Conservation (phyloP, 1,140 invertebrate genomes). For the Ridgeia piscesae region DNA sequence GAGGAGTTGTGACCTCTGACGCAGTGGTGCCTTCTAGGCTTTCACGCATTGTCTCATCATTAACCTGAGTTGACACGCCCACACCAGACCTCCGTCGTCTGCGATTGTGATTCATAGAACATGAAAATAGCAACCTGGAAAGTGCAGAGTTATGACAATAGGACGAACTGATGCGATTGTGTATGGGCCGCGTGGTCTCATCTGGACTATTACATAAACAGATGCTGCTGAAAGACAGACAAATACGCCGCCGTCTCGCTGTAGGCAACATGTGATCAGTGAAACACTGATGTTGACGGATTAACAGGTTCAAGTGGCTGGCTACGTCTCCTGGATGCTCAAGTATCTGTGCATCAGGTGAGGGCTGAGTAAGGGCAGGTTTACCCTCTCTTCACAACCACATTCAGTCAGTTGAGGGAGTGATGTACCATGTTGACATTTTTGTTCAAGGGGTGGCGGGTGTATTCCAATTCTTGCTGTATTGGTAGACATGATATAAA, state of each 20-base stretch:
- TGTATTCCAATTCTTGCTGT: no score
- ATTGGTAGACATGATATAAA: no score
- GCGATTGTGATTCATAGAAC: neutral
- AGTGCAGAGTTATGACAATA: neutral
- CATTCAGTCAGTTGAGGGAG: no score
- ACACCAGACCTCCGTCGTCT: neutral
- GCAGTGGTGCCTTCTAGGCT: neutral
- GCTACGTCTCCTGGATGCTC: neutral
- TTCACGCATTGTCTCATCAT: neutral
- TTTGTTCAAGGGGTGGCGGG: no score
- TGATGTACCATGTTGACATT: no score
- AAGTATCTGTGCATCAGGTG: neutral
- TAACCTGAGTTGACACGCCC: neutral
- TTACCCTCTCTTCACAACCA: no score
- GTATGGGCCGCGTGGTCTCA: neutral
- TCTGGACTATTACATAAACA: neutral
- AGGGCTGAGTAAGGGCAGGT: no score
- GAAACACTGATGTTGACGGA: neutral
- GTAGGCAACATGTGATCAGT: neutral
- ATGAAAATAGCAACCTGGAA: neutral
- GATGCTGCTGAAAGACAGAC: neutral
- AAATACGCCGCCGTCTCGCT: no score
- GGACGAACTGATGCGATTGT: neutral
- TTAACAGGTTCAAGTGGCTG: neutral
- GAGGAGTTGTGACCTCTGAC: neutral